phyloP scores from a whole-genome alignment of 30 jellyfish, hydroid and myxozoan species.

The Aurelia aurita region DNA sequence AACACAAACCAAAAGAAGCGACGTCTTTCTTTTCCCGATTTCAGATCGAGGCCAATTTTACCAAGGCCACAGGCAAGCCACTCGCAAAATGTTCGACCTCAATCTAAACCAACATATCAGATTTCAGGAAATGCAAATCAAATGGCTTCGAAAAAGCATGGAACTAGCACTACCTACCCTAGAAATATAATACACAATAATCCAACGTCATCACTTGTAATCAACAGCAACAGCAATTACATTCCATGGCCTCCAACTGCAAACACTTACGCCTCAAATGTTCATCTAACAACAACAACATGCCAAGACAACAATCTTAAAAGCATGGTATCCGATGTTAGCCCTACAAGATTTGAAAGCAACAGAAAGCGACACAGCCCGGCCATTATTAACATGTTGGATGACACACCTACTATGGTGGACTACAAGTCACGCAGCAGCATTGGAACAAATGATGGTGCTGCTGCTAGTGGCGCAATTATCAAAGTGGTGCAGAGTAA shows the following conservation, averaged over 20 bases:
- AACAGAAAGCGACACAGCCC: too few species aligned
- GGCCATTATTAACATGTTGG: too few species aligned
- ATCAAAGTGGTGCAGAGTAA: not conserved
- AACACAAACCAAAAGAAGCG: constrained; percentile 18
- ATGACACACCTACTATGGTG: constrained; percentile 1
- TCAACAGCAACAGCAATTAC: not conserved
- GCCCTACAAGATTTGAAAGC: too few species aligned
- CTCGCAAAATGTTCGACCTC: not conserved
- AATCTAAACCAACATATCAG: not conserved
- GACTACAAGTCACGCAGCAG: not conserved
- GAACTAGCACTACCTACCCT: not conserved
- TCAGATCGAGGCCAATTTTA: constrained; percentile 29
- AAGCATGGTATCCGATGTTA: too few species aligned
- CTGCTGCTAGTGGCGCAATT: not conserved
- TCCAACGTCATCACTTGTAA: not conserved
- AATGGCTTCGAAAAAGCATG: not conserved
- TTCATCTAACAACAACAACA: not conserved
- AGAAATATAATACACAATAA: not conserved
- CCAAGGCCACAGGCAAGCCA: not conserved
- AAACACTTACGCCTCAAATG: not conserved
- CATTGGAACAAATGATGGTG: not conserved
- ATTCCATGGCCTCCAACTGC: not conserved
- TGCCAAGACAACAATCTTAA: not conserved
- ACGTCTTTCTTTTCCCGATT: constrained; percentile 21
- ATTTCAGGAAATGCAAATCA: not conserved